Base-by-base conservation (phyloP, 2,888 invertebrate genomes). In the Lacanobia wlatinum region DNA sequence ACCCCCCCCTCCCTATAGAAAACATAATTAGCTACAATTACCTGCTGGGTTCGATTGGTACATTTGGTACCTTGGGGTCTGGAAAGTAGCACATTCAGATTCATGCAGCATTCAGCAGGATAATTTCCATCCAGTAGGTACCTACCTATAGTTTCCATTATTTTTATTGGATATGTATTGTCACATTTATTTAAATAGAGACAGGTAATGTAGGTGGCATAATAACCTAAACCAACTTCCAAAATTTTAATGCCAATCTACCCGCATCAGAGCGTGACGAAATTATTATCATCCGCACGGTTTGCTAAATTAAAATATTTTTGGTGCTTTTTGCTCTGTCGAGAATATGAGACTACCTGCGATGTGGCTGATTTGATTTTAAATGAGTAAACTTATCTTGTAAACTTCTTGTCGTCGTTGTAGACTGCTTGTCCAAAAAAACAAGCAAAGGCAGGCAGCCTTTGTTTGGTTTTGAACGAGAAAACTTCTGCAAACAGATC, bases 231-330 rank as follows among this genome's bases (percentile, higher is more conserved):
- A 21, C 5, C 10, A 58, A 53, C 3, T 6, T 68, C 9, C 9
- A 12, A 58, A 62, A 70, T 43, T 43, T 43, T 14, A 43, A 34
- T 46, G 9, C n/a, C 12, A 38, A 62, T 28, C 58, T 59, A 40
- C 48, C 52, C 7, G 59, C 68, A 73, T 21, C 59, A 59, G 59
- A 16, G 80, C 80, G 64, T 80, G 53, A 58, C 61, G 48, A 52
- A 50, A 52, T 55, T 53, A 60, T 43, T 73, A 52, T 40, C 7
- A 53, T 58, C 65, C 61, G 21, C 48, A 65, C 53, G 52, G 14
- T 61, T 74, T 55, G 58, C 43, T 59, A 58, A 75, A 78, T 73
- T 56, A 78, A 67, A 67, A 61, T 73, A 58, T 12, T 21, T 21
- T 46, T 52, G 18, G 14, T 28, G 2, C 28, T 68, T 79, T 64